A percentile compares a stretch with the other conserved stretches of the same genome.
Evolutionary conservation across 1,140 invertebrate genomes (phyloP).

Genomic region (Akabosia matsudoensis): DNA sequence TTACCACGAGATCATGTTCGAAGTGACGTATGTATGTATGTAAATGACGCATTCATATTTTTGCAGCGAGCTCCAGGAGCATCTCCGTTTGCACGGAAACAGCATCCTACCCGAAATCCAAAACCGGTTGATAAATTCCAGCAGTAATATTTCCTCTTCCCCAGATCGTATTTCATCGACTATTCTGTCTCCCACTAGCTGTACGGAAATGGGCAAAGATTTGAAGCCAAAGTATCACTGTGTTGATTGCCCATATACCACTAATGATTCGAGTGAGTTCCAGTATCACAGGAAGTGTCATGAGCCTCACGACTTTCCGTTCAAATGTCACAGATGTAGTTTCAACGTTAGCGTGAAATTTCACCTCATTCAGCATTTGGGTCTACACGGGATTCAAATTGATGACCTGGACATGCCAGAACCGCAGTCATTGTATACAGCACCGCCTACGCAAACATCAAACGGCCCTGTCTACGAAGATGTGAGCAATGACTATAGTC

Average conservation of each 20-base stretch:
- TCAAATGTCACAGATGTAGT: constrained; percentile 73
- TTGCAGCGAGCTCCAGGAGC: constrained; percentile 50
- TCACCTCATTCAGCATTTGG: constrained; percentile 71
- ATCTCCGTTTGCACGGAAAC: constrained; percentile 52
- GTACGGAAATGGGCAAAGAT: not conserved
- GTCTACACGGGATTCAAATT: constrained; percentile 64
- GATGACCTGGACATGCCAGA: not conserved
- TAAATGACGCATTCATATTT: constrained; percentile 22
- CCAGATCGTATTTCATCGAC: too few species aligned
- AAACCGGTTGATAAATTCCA: constrained; percentile 9
- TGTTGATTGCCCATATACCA: constrained; percentile 71
- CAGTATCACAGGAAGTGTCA: constrained; percentile 82
- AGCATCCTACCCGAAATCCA: not conserved
- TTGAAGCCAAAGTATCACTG: constrained; percentile 23
- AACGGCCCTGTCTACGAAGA: not conserved
- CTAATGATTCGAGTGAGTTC: constrained; percentile 77
- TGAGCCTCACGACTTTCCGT: constrained; percentile 65
- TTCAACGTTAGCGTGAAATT: constrained; percentile 78
- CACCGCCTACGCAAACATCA: not conserved
- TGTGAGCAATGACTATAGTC: not conserved
- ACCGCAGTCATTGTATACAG: not conserved
- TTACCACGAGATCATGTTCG: not conserved
- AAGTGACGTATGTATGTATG: not conserved
- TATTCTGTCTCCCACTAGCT: not conserved
- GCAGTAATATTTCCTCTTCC: not conserved